These are phyloP conservation scores for Spisula subtruncata DNA, from an alignment of 2,888 invertebrate species.

Conservation along the genomic window DNA sequence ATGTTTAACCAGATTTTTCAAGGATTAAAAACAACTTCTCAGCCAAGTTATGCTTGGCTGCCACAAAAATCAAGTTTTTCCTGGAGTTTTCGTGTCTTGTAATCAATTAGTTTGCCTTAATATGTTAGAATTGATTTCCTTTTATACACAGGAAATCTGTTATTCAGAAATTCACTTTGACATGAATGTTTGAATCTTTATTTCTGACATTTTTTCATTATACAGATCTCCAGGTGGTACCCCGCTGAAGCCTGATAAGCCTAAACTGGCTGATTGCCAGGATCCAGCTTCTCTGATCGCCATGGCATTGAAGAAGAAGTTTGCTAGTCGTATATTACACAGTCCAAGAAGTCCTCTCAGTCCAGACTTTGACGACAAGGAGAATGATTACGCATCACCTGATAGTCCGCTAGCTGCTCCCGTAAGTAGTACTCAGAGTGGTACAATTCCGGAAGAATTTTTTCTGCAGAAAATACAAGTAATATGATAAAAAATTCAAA, in stretches of 20 bases:
- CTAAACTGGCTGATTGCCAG: conserved; percentile 62
- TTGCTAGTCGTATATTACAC: conserved; percentile 80
- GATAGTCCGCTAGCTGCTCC: conserved; percentile 65
- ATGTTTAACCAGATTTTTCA: too few species aligned
- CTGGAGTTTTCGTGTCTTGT: too few species aligned
- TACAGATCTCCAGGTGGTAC: conserved; percentile 87
- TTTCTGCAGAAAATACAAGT: too few species aligned
- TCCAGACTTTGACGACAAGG: conserved; percentile 70
- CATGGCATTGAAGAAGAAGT: conserved; percentile 87
- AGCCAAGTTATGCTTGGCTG: too few species aligned
- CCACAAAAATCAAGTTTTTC: too few species aligned
- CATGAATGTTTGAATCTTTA: neutral
- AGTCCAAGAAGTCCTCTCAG: conserved; percentile 74
- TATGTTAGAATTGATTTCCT: too few species aligned
- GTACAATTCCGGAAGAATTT: too few species aligned
- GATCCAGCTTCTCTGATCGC: conserved; percentile 87
- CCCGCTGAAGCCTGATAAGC: conserved; percentile 81
- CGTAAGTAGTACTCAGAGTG: conserved; percentile 56
- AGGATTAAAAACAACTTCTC: too few species aligned
- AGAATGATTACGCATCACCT: conserved; percentile 71
- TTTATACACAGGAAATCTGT: too few species aligned
- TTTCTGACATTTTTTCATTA: neutral
- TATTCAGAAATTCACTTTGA: too few species aligned
- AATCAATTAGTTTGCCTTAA: too few species aligned
- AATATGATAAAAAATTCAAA: too few species aligned